Base-by-base conservation (phyloP, 2,888 invertebrate genomes). In the Xylota segnis region DNA sequence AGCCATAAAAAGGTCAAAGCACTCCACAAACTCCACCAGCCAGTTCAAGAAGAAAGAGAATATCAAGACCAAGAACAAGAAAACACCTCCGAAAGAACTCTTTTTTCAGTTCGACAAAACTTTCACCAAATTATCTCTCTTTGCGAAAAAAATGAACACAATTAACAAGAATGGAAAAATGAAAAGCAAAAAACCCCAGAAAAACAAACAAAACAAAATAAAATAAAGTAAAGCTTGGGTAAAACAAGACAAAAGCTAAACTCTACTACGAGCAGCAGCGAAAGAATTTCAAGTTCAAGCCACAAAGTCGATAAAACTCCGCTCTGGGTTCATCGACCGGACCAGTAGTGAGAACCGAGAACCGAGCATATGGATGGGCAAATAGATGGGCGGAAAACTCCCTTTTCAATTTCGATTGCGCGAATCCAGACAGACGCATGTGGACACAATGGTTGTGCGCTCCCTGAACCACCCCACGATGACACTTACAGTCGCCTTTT, bases 121-220 rank as follows among this genome's bases (percentile, higher is more conserved):
- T 87, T 87, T 87, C 87, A 87, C 87, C 87, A 87, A 87, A 83
- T 87, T 78, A 87, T 82, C 63, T 74, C 74, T 81, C 63, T 68
- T 58, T 63, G 71, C 72, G 58, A 78, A 71, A 70, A 56, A 47
- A 84, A 77, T 59, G 16, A 65, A 54, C 59, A 78, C 63, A 78
- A 74, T 78, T 83, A 78, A 40, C 54, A 37, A 72, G 54, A 79
- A 70, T 58, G 54, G 50, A 63, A 58, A 50, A 50, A 50, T 32
- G 29, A 72, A 34, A 65, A 66, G 27, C 14, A 58, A 50, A 43
- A 43, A 56, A 52, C 10, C n/a, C n/a, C n/a, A n/a, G n/a, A n/a
- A n/a, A 47, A 47, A 47, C 16, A 56, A n/a, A 45, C 54, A 29
- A 16, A 23, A 14, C 45, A 45, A 34, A n/a, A n/a, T n/a, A n/a